Percentiles rank a stretch among this genome's conserved stretches.
Conservation (phyloP, 2,113 vertebrate genomes). For the Centrocercus urophasianus region DNA sequence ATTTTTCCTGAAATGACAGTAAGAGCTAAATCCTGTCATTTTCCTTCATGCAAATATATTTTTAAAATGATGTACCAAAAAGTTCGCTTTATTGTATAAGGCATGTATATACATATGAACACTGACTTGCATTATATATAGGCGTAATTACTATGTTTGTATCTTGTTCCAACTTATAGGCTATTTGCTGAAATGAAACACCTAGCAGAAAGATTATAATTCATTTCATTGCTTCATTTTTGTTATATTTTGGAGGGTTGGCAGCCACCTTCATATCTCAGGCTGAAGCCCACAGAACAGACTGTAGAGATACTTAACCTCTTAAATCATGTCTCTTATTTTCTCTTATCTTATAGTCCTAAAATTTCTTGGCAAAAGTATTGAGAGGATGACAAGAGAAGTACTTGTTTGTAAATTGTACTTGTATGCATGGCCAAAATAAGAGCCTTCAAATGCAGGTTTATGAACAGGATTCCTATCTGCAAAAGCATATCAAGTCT, state of each 20-base stretch:
- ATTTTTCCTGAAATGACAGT: neutral
- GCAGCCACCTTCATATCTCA: neutral
- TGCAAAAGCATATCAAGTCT: neutral
- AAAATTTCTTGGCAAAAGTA: slow-evolving; percentile 7
- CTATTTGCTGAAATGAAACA: slow-evolving; percentile 14
- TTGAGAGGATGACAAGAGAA: neutral
- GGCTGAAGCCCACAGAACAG: neutral
- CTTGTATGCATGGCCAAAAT: neutral
- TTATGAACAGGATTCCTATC: neutral
- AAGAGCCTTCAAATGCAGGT: neutral
- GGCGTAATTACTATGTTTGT: neutral
- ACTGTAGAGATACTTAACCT: slow-evolving; percentile 12
- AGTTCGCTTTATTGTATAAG: neutral
- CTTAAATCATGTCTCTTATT: slow-evolving; percentile 43
- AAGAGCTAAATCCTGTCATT: neutral
- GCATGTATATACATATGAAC: rapidly evolving
- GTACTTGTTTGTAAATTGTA: slow-evolving; percentile 12
- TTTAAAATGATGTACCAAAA: neutral
- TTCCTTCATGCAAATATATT: neutral
- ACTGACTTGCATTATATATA: neutral
- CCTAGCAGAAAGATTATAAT: neutral
- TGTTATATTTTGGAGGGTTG: neutral
- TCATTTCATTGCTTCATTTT: neutral
- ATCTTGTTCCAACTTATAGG: neutral
- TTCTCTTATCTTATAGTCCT: slow-evolving; percentile 2